Base-by-base conservation (phyloP, 37 sponge, comb jelly and placozoan genomes). In the Diacarnus erythraeanus region DNA sequence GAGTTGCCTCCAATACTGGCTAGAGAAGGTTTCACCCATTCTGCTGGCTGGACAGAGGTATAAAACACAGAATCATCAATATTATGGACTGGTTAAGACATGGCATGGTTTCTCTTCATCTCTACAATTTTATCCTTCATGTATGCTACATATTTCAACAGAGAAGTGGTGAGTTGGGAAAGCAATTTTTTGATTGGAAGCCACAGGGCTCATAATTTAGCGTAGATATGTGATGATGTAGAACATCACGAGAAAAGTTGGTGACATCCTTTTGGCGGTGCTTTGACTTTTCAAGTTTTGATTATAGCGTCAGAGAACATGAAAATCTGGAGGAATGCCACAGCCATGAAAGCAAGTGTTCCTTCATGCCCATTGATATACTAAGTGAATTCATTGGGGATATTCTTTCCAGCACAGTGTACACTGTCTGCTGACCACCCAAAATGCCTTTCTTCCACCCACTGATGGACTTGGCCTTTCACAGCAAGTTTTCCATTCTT, bases 21-120 rank as follows among this genome's bases (percentile, higher is more conserved):
- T 27, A 25, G 25, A 9, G 65, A 27, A 64, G 65, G 65, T 64
- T 64, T 64, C n/a, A 64, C 25, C 65, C 65, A 64, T 8, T 27
- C 27, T 64, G 65, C 20, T 9, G 9, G 20, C 65, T 64, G 17
- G 65, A 64, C 65, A 23, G 26, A 21, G 27, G 26, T 25, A 64
- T 9, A 64, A 23, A n/a, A 27, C 27, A 27, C 65, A 9, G 65
- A 10, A 25, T 10, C 25, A 21, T 8, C 26, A 27, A n/a, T 8
- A 9, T n/a, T 27, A 9, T 23, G 65, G 25, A 64, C 65, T 64
- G 65, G 65, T 10, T 10, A 25, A 9, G 26, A 25, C 26, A 25
- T 10, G n/a, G 9, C 8, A 21, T 64, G 65, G 26, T 64, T 64
- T 9, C 25, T 8, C 27, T 64, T n/a, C 20, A 64, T 23, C 10